phyloP scores from a whole-genome alignment of 2,888 invertebrate species.

The Diarsia brunnea region DNA sequence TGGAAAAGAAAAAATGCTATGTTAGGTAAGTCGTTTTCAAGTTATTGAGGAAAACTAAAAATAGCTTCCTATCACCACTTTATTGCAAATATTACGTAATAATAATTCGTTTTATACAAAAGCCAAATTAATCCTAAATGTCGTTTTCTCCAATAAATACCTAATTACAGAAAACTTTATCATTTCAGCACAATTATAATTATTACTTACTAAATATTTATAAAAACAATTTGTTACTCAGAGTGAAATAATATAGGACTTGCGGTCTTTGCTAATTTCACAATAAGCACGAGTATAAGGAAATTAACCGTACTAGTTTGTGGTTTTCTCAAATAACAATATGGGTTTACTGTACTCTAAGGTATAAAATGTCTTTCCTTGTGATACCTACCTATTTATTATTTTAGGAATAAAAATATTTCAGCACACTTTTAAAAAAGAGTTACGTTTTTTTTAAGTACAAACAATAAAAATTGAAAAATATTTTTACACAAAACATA shows the following conservation, averaged over 20 bases:
- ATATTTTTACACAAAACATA: neutral
- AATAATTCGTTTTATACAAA: neutral
- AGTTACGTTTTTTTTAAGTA: neutral
- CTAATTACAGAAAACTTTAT: neutral
- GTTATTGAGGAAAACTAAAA: neutral
- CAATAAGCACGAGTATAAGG: constrained; percentile 50
- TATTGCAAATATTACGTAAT: neutral
- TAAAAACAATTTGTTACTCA: constrained; percentile 3
- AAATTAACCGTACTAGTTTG: constrained; percentile 52
- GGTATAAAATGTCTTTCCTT: neutral
- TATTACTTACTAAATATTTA: neutral
- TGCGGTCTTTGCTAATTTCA: constrained; percentile 49
- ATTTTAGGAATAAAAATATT: neutral
- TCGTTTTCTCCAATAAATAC: neutral
- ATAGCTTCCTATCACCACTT: neutral
- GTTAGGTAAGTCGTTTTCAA: neutral
- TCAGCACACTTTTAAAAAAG: neutral
- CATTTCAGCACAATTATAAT: neutral
- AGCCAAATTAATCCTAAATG: neutral
- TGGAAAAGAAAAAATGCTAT: neutral
- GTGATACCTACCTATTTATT: neutral
- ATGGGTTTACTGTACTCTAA: constrained; percentile 26
- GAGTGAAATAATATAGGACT: constrained; percentile 6
- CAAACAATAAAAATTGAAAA: neutral
- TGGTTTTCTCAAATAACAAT: constrained; percentile 65